These are phyloP conservation scores for Urechis unicinctus DNA, from an alignment of 2,888 invertebrate species.

Conservation along the genomic window DNA sequence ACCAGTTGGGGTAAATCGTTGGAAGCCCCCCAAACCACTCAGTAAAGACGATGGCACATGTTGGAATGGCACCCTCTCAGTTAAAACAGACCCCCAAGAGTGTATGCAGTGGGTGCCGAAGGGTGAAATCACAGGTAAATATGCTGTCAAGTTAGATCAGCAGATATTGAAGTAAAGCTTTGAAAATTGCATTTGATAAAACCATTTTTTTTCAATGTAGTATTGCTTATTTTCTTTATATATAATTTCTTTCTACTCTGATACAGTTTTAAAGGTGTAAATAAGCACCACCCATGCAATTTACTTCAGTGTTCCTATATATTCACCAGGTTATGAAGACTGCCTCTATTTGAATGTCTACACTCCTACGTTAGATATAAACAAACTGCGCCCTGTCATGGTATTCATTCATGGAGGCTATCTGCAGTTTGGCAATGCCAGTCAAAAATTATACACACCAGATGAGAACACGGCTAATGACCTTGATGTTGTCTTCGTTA, in stretches of 20 bases:
- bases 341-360: constrained; percentile 1
- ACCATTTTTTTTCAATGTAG: no score
- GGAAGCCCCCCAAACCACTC: constrained; percentile 1
- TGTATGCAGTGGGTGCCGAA: background rate
- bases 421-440: constrained; percentile 4
- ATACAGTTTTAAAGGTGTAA: no score
- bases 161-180: no score
- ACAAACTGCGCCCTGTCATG: constrained; percentile 1
- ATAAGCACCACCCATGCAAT: no score
- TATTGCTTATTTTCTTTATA: no score
- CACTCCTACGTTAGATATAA: constrained; percentile 34
- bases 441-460: background rate
- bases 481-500: constrained; percentile 3
- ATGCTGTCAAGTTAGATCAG: no score
- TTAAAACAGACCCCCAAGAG: background rate
- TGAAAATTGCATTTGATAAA: no score
- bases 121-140: no score
- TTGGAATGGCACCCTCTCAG: background rate
- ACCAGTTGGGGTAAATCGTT: background rate
- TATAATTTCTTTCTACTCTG: no score
- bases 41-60: background rate
- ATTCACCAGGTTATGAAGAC: background rate
- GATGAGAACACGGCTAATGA: constrained; percentile 1
- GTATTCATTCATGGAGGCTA: constrained; percentile 6
- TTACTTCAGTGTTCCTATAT: background rate